Evolutionary conservation across 92 coral and sea anemone genomes (phyloP), one percentile per base, ranked within the genome.

Genomic region (Desmophyllum pertusum): DNA sequence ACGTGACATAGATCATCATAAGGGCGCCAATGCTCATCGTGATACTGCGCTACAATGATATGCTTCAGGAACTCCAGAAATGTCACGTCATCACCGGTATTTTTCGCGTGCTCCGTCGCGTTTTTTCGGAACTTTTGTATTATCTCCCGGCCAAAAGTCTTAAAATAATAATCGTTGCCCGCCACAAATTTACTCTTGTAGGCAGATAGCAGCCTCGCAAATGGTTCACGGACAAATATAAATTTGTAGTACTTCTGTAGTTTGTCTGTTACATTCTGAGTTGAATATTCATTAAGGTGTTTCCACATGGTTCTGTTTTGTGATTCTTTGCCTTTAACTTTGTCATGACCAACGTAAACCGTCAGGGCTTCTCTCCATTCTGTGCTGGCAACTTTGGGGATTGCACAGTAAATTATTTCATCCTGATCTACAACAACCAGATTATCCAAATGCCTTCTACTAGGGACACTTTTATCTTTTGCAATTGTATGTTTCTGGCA

Each of bases 1-100:
- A 31, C 57, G 74, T 79, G 83, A 41, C 83, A 79, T 2, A 79
- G 27, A 6, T 61, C 57, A 40, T 42, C 27, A 41, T 27, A 79
- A 30, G 83, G 73, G 40, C 83, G 83, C 83, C 83, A 79, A 65
- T 79, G 83, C 27, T 79, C 72, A 30, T 79, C 83, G 61, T 63
- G 31, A 25, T 27, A n/a, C 1, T 18, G 11, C 27, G 62, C 31
- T 27, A 31, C 42, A 19, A 21, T 59, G 11, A 79, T 41, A 35
- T 64, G 23, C 75, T 79, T 61, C 6, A 67, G n/a, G n/a, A 79
- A 79, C 62, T 79, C 83, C n/a, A 67, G 40, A 35, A 79, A 79
- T 14, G 83, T 79, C 27, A 79, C 83, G 39, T 35, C 74, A 64
- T 79, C 59, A 19, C 83, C 83, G 18, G 75, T 15, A 17, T 63